Evolutionary conservation across 2,888 invertebrate genomes (phyloP).

Genomic region (Elysia crispata): DNA sequence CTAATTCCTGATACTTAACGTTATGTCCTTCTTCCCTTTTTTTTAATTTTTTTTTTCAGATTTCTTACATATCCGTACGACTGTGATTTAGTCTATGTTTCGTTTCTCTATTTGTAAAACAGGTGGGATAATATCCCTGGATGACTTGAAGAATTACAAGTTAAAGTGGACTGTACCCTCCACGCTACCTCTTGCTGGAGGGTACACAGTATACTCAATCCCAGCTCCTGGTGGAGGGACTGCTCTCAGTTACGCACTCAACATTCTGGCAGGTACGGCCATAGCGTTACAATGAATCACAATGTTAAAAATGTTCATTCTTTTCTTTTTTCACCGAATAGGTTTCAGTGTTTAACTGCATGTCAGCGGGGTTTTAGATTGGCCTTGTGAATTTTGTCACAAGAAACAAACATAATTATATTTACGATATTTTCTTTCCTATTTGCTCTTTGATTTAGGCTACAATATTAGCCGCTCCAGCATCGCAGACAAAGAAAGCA

Average conservation of each 20-base stretch:
- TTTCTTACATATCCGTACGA: too few species aligned
- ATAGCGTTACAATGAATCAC: background rate
- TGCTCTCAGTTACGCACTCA: slow-evolving; percentile 66
- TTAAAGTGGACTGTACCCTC: slow-evolving; percentile 57
- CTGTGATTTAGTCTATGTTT: too few species aligned
- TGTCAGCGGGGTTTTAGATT: too few species aligned
- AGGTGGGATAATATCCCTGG: slow-evolving; percentile 66
- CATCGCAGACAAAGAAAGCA: slow-evolving; percentile 54
- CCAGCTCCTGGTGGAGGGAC: slow-evolving; percentile 69
- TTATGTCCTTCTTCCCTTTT: too few species aligned
- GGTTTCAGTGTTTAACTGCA: too few species aligned
- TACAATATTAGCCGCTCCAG: slow-evolving; percentile 60
- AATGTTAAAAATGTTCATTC: background rate
- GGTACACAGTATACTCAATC: slow-evolving; percentile 57
- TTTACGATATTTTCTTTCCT: too few species aligned
- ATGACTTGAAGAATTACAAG: slow-evolving; percentile 61
- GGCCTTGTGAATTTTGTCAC: too few species aligned
- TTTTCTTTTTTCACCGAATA: background rate
- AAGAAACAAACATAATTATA: too few species aligned
- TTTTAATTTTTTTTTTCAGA: too few species aligned
- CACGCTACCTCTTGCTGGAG: slow-evolving; percentile 48
- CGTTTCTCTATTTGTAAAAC: slow-evolving; percentile 40
- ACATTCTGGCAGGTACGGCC: slow-evolving; percentile 68
- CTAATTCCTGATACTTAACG: too few species aligned
- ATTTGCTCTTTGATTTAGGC: too few species aligned